A percentile compares a stretch with the other conserved stretches of the same genome.
Evolutionary conservation across 2,113 vertebrate species (phyloP).

Genomic region (Xenopus tropicalis): UCB_Xtro_10.0 CM004444.2:24666001-24666500

Average conservation of each 20-base stretch:
- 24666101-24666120: too few species aligned
- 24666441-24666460: conserved; percentile 50
- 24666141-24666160: too few species aligned
- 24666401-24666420: conserved; percentile 43
- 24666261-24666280: conserved; percentile 13
- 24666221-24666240: conserved; percentile 4
- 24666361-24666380: conserved; percentile 48
- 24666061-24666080: too few species aligned
- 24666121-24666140: too few species aligned
- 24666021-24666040: too few species aligned
- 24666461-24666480: conserved; percentile 41
- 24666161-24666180: too few species aligned
- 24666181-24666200: neutral
- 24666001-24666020: too few species aligned
- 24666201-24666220: neutral
- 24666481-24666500: conserved; percentile 12
- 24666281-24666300: conserved; percentile 31
- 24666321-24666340: conserved; percentile 20
- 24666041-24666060: too few species aligned
- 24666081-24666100: too few species aligned
- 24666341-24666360: conserved; percentile 34
- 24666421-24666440: conserved; percentile 34
- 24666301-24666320: conserved; percentile 19
- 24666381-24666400: conserved; percentile 48
- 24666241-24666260: conserved; percentile 9